Evolutionary conservation across 1,140 invertebrate genomes (phyloP), one percentile per base, ranked within the genome.

Genomic region (Centruroides sculpturatus): DNA sequence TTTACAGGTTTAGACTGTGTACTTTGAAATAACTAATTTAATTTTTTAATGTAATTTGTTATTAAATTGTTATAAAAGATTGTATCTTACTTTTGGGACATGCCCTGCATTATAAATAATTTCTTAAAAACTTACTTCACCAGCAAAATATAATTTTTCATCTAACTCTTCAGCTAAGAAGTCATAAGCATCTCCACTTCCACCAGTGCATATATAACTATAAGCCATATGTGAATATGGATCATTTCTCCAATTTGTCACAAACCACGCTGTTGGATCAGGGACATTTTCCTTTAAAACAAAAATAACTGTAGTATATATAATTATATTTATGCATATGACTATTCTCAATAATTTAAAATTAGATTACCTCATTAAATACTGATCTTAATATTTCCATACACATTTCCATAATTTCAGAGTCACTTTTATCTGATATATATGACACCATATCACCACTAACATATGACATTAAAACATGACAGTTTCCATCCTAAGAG

Each of bases 81-180:
- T 23, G 23, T 23, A 23, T 23, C 23, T 23, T 23, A 23, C 23
- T 23, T 23, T 23, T 23, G 23, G 23, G 23, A 23, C 23, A 23
- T 23, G 23, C 23, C 23, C 23, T 23, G 23, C 23, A 23, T 23
- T 23, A 60, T 46, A 47, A 7, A 23, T 35, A 41, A 1, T 34
- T 65, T 57, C 64, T 61, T 76, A 75, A 41, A 41, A 41, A 41
- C 41, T 41, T 41, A 41, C 41, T 71, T 79, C 78, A 63, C 78
- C 78, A 59, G 76, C 76, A 70, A 79, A 79, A 68, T 65, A 78
- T 9, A 79, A 4, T 64, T 70, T 74, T 7, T 74, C 64, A 34
- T 71, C 67, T 12, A 79, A 59, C 12, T 71, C 61, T 64, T 72
- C 64, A 36, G 74, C 72, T 48, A 78, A 57, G 46, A 66, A 57